Conservation (phyloP, 2,113 vertebrate genomes). For the Macaca mulatta region DNA sequence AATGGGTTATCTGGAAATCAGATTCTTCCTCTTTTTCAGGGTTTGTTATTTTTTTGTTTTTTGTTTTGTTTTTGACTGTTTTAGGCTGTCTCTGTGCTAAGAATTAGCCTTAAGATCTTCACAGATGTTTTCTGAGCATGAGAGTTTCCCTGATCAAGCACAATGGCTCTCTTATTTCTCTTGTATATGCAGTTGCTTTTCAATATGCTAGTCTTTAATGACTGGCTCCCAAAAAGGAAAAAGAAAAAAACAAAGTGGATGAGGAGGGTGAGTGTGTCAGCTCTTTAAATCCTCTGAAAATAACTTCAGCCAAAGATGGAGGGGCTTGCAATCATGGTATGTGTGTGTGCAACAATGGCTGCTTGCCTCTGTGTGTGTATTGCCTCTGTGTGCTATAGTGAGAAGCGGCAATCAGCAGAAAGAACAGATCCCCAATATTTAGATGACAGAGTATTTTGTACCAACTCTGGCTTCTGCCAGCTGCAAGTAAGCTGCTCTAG, state of each 20-base stretch:
- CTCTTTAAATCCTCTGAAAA: background rate
- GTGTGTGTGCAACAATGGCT: background rate
- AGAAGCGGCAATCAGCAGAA: background rate
- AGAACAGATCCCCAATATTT: background rate
- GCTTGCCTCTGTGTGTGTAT: background rate
- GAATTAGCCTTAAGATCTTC: background rate
- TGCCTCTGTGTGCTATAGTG: background rate
- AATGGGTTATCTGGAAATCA: background rate
- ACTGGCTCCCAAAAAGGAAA: background rate
- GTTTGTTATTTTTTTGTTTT: background rate
- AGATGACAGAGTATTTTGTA: background rate
- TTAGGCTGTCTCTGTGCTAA: background rate
- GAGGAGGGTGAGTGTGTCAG: background rate
- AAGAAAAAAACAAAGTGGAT: background rate
- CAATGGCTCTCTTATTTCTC: background rate
- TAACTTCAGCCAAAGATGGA: background rate
- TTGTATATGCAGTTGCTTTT: background rate
- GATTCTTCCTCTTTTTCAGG: background rate
- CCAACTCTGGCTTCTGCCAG: background rate
- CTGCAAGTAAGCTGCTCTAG: background rate
- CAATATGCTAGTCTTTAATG: background rate
- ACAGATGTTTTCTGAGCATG: background rate
- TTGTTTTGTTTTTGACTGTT: background rate
- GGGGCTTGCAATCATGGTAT: background rate
- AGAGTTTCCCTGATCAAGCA: background rate